Percentiles rank a stretch among this genome's conserved stretches.
Evolutionary conservation across 2,797 vertebrate species (phyloP).

Genomic region (Champsocephalus esox): DNA sequence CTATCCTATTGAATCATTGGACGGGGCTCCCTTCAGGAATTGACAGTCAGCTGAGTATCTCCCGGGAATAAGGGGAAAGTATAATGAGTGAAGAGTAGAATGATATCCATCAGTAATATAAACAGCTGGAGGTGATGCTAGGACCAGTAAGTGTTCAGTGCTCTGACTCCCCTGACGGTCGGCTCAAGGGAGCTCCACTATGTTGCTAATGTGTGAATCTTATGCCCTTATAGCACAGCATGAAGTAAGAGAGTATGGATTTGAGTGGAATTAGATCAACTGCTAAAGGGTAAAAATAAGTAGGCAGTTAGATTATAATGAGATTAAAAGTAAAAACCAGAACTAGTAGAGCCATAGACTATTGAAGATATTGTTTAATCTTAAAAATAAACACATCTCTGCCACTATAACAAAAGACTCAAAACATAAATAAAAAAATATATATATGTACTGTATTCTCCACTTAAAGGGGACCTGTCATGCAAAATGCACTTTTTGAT

Average conservation of each 20-base stretch:
- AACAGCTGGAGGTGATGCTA: conserved; percentile 51
- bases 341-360: conserved; percentile 4
- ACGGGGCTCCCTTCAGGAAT: conserved; percentile 38
- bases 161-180: conserved; percentile 33
- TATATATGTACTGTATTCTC: too few species aligned
- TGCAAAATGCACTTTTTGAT: too few species aligned
- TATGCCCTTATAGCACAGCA: conserved; percentile 25
- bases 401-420: neutral
- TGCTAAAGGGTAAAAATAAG: conserved; percentile 52
- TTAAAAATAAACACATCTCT: neutral
- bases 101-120: conserved; percentile 62
- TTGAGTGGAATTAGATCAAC: conserved; percentile 41
- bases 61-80: conserved; percentile 30
- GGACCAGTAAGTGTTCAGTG: conserved; percentile 26
- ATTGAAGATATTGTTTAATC: neutral
- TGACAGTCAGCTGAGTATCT: conserved; percentile 41
- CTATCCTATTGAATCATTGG: conserved; percentile 52
- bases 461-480: too few species aligned
- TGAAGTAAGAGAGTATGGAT: conserved; percentile 36
- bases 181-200: conserved; percentile 29
- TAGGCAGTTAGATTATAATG: conserved; percentile 42
- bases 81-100: conserved; percentile 47
- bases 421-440: neutral
- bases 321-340: conserved; percentile 35
- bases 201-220: conserved; percentile 33